Evolutionary conservation across 2,888 invertebrate genomes (phyloP).

Genomic region (Peribatodes rhomboidaria): DNA sequence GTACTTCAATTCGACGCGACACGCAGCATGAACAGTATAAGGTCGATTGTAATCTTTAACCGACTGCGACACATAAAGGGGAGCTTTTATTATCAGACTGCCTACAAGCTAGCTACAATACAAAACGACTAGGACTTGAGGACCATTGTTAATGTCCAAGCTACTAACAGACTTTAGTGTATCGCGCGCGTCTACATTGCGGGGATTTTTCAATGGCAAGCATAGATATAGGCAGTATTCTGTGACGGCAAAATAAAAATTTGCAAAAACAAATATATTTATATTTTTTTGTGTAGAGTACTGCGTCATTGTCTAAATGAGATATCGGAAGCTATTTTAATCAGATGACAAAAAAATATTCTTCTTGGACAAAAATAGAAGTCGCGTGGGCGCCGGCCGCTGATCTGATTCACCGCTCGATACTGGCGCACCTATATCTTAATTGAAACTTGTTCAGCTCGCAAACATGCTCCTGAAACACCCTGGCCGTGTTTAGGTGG

Average conservation of each 20-base stretch:
- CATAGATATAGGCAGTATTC: no score
- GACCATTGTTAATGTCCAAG: no score
- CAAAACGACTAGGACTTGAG: no score
- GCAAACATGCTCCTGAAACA: not conserved
- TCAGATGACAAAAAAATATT: conserved; percentile 43
- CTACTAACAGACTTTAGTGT: no score
- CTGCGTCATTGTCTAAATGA: conserved; percentile 33
- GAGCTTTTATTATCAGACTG: not conserved
- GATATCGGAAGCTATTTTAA: conserved; percentile 41
- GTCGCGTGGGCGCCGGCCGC: conserved; percentile 38
- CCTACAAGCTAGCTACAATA: not conserved
- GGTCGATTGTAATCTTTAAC: no score
- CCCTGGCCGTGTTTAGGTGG: not conserved
- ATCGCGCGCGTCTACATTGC: no score
- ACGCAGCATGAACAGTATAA: not conserved
- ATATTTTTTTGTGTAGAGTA: conserved; percentile 17
- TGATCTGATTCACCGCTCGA: conserved; percentile 30
- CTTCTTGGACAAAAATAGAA: conserved; percentile 39
- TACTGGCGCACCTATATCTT: conserved; percentile 2
- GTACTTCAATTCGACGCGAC: not conserved
- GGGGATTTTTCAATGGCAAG: no score
- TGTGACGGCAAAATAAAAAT: no score
- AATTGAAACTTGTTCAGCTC: not conserved
- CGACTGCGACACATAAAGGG: not conserved
- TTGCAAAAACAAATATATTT: no score